phyloP scores from a whole-genome alignment of 2,113 vertebrate species.

The Cryptotis parvus region DNA sequence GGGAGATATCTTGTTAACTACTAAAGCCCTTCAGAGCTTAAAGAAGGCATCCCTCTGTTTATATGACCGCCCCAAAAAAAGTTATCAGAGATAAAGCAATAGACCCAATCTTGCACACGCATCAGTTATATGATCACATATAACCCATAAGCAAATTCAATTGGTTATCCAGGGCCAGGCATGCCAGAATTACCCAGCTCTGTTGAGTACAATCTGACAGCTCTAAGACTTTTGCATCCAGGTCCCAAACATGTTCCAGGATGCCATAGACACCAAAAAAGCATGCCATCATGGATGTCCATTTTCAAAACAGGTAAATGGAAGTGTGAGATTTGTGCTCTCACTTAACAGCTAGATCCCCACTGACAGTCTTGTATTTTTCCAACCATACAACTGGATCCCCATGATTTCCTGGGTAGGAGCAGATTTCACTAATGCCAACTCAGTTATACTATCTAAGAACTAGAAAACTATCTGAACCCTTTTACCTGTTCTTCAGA shows the following conservation, averaged over 20 bases:
- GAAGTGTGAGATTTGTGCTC: background rate
- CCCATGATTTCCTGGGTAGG: background rate
- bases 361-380: background rate
- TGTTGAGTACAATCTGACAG: background rate
- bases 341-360: background rate
- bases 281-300: background rate
- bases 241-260: background rate
- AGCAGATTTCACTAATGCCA: no score
- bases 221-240: background rate
- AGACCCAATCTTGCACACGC: background rate
- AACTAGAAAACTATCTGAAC: background rate
- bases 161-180: background rate
- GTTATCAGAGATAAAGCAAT: background rate
- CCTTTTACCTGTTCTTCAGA: background rate
- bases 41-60: background rate
- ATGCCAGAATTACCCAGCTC: background rate
- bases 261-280: background rate
- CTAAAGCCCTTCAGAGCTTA: slow-evolving; percentile 46
- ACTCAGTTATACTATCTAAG: background rate
- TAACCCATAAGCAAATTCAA: background rate
- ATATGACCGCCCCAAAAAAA: background rate
- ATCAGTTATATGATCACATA: background rate
- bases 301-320: background rate
- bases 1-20: background rate
- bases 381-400: background rate